Conservation (phyloP, 2,797 vertebrate genomes). For the Acestrorhynchus altus region DNA sequence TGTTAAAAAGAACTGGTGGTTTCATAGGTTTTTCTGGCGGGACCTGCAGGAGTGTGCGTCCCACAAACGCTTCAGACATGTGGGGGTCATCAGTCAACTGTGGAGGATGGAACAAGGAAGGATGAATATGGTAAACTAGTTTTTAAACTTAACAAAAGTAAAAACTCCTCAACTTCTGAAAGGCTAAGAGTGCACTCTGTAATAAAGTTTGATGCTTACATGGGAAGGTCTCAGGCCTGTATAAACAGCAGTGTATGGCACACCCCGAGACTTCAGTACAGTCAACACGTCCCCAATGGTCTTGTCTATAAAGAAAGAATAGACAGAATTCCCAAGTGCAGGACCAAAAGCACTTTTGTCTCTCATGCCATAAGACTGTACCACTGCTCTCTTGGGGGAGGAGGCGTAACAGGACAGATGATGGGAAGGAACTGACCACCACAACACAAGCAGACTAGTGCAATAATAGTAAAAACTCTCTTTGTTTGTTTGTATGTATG, state of each 20-base stretch:
- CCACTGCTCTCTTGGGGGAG: too few relatives aligned
- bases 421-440: too few relatives aligned
- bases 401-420: too few relatives aligned
- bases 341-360: too few relatives aligned
- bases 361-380: too few relatives aligned
- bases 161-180: neutral
- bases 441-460: too few relatives aligned
- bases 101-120: constrained; percentile 24
- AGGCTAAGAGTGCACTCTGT: neutral
- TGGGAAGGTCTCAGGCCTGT: constrained; percentile 85
- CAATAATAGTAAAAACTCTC: too few relatives aligned
- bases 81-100: constrained; percentile 69
- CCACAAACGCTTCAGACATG: constrained; percentile 53
- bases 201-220: constrained; percentile 67
- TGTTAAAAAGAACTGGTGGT: constrained; percentile 77
- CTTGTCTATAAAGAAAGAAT: constrained; percentile 80
- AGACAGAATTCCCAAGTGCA: too few relatives aligned
- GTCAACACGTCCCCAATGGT: constrained; percentile 82
- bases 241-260: constrained; percentile 84
- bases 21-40: neutral
- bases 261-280: constrained; percentile 74
- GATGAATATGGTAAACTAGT: neutral
- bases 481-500: too few relatives aligned
- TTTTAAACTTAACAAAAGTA: neutral
- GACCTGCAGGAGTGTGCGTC: constrained; percentile 81